A percentile compares a stretch with the other conserved stretches of the same genome.
Conservation (phyloP, 2,797 vertebrate species). For the Spondyliosoma cantharus region DNA sequence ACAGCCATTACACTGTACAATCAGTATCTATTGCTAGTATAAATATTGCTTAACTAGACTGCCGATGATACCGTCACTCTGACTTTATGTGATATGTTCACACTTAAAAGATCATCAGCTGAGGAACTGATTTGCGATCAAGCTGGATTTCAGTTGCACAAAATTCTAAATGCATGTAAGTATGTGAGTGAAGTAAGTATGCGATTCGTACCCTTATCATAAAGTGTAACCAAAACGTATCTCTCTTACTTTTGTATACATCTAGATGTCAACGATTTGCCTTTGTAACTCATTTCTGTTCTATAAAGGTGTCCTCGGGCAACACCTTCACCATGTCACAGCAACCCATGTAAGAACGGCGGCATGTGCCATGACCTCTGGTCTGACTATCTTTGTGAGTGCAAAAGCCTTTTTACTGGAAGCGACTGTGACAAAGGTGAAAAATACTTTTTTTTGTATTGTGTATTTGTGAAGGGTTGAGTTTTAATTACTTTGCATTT, state of each 20-base stretch:
- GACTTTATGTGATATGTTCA: too few species aligned
- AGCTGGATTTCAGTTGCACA: too few species aligned
- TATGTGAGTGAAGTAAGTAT: too few species aligned
- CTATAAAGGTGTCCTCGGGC: constrained; percentile 78
- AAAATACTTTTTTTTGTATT: neutral
- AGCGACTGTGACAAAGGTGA: constrained; percentile 79
- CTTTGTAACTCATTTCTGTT: constrained; percentile 11
- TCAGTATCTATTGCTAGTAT: too few species aligned
- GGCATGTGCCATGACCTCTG: constrained; percentile 83
- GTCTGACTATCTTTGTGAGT: constrained; percentile 83
- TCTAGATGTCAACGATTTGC: neutral
- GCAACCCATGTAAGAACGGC: constrained; percentile 77
- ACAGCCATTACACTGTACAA: too few species aligned
- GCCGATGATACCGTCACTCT: too few species aligned
- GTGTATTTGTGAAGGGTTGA: neutral
- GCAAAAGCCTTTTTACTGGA: constrained; percentile 79
- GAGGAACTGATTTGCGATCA: too few species aligned
- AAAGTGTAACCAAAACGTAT: neutral
- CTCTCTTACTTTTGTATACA: neutral
- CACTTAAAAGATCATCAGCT: too few species aligned
- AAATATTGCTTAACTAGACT: too few species aligned
- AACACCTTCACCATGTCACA: constrained; percentile 69
- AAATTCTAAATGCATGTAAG: too few species aligned
- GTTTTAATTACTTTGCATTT: neutral
- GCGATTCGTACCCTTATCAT: too few species aligned